phyloP scores from a whole-genome alignment of 2,888 invertebrate species.

The Willowsia nigromaculata region DNA sequence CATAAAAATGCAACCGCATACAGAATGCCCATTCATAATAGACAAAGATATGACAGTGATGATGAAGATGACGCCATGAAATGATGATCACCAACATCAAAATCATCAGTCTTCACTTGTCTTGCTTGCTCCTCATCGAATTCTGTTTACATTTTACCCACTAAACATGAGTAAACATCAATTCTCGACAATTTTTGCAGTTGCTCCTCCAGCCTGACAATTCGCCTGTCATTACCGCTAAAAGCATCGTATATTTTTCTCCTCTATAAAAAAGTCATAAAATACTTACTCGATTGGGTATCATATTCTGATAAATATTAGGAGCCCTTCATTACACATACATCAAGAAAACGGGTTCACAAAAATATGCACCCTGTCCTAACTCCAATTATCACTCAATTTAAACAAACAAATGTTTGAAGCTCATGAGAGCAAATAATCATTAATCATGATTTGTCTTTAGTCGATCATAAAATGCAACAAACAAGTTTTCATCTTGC shows the following conservation, averaged over 20 bases:
- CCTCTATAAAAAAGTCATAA: constrained; percentile 49
- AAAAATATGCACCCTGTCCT: no score
- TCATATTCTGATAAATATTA: no score
- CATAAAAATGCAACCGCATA: no score
- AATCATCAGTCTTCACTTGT: constrained; percentile 7
- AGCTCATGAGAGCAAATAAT: no score
- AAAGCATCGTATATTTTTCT: constrained; percentile 51
- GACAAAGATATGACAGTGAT: background rate
- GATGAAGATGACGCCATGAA: background rate
- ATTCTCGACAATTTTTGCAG: constrained; percentile 4
- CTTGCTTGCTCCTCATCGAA: background rate
- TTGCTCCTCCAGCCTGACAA: background rate
- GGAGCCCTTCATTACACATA: no score
- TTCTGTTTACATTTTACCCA: constrained; percentile 7
- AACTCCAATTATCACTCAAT: no score
- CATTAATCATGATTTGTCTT: no score
- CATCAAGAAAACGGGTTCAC: no score
- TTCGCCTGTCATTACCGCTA: constrained; percentile 10
- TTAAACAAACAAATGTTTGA: no score
- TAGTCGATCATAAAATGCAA: background rate
- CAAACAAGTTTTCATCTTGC: background rate
- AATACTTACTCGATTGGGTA: no score
- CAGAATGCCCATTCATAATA: no score
- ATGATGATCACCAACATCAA: background rate
- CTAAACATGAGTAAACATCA: background rate